Evolutionary conservation across 2,888 invertebrate genomes (phyloP), one percentile per base, ranked within the genome.

Genomic region (Chloromyia formosa): DNA sequence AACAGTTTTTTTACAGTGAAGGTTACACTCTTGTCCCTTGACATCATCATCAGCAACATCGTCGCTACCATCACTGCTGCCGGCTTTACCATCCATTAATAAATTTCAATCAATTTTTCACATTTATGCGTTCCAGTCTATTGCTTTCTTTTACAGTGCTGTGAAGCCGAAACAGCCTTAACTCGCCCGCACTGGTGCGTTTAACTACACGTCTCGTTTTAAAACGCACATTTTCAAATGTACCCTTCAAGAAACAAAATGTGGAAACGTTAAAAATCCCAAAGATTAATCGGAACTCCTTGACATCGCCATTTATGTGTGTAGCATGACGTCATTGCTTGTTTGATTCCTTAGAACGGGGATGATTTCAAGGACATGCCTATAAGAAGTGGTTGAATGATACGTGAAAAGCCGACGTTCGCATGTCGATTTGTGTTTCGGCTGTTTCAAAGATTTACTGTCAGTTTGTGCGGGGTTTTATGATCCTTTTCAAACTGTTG

Each of bases 91-190:
- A n/a, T 56, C 56, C 56, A 56, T 56, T 56, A 56, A 56, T 16
- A 56, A 56, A 56, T 56, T 56, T 16, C 18, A 56, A 56, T 56
- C 56, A 56, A 56, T 56, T 56, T 56, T 56, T 56, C 56, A 56
- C 18, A 56, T 56, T 56, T 20, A 35, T 35, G 27, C 7, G 27
- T 35, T 35, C 27, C 27, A 35, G 27, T 4, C 27, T 35, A 35
- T 35, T 35, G 27, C 27, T 7, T 35, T 35, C 7, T 35, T 35
- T 7, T 35, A 7, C 27, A 2, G 27, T 2, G 27, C 3, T 4
- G 27, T 7, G 27, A 35, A 35, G 27, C 27, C 27, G 27, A 35
- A 35, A 35, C 3, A 35, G 27, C 27, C 27, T 35, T 35, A 35
- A 35, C 27, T 7, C 7, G 7, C 7, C 27, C 27, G 27, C 27